A percentile compares a stretch with the other conserved stretches of the same genome.
These are phyloP conservation scores for Agriotes lineatus DNA, from an alignment of 2,888 invertebrate genomes.

Conservation along the genomic window DNA sequence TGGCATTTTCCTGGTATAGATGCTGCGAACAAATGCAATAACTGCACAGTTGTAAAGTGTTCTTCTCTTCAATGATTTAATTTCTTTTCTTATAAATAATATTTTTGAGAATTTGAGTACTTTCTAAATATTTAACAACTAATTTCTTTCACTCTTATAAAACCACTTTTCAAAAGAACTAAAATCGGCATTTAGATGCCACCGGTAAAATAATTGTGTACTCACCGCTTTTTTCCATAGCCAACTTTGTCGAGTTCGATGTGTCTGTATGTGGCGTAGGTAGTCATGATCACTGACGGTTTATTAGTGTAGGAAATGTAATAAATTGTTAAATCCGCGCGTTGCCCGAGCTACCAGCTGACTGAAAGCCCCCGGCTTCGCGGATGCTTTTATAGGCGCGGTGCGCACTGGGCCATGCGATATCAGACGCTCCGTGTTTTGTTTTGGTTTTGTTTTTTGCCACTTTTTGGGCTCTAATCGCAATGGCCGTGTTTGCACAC, in stretches of 20 bases:
- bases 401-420: slow-evolving; percentile 48
- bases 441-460: slow-evolving; percentile 21
- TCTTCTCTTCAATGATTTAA: no score
- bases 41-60: no score
- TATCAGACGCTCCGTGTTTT: slow-evolving; percentile 32
- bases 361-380: slow-evolving; percentile 57
- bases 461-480: neutral
- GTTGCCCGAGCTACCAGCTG: slow-evolving; percentile 55
- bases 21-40: no score
- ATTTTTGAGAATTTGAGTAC: no score
- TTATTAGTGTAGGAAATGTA: slow-evolving; percentile 38
- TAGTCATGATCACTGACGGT: slow-evolving; percentile 76
- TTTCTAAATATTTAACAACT: no score
- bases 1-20: no score
- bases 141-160: no score
- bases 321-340: slow-evolving; percentile 20
- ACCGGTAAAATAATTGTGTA: neutral
- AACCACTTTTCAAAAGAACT: neutral
- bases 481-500: neutral
- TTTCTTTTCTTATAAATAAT: no score
- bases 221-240: slow-evolving; percentile 92
- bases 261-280: slow-evolving; percentile 93
- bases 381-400: slow-evolving; percentile 59
- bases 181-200: neutral
- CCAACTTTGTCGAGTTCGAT: slow-evolving; percentile 95